Base-by-base conservation (phyloP, 2,888 invertebrate species). In the Cataglyphis rosenhaueri region DNA sequence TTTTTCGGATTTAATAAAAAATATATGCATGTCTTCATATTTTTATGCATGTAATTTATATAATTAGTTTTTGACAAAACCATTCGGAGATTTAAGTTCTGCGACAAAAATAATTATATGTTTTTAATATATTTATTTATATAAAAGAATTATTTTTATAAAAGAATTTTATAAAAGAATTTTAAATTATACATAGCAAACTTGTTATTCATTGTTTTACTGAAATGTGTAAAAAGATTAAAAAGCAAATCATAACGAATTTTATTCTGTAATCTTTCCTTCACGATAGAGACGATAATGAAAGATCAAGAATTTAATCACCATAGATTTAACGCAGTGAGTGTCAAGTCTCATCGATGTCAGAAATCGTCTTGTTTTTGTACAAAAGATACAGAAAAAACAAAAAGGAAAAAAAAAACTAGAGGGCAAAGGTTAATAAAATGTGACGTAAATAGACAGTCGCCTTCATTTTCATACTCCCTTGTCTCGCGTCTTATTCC, bases 391-490 rank as follows among this genome's bases (percentile, higher is more conserved):
- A 68, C 21, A 32, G 18, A n/a, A 18, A 18, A 8, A 8, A 48
- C 0, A 48, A n/a, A 21, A 15, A 38, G 4, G n/a, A 35, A 52
- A 21, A 29, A 21, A 29, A 68, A 75, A 65, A 35, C 35, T 25
- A 15, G 12, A 38, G 41, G 21, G n/a, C 5, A 44, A 25, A 35
- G 9, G 18, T 44, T 57, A 18, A 38, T 79, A 44, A 64, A 70
- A 38, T 32, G 81, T 84, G 84, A 82, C 81, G 75, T 81, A 68
- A 70, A 79, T 59, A 68, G 82, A 66, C 83, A 64, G 78, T 73
- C 70, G 75, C 83, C 82, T 85, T 83, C 79, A 89, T 89, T 89
- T 89, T 87, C 85, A 55, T 44, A 52, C 25, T 12, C 21, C 38
- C 65, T 78, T 55, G 61, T 57, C 79, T 73, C 78, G 78, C 81